Evolutionary conservation across 2,797 vertebrate species (phyloP), one percentile per base, ranked within the genome.

Genomic region (Cirrhinus molitorella): DNA sequence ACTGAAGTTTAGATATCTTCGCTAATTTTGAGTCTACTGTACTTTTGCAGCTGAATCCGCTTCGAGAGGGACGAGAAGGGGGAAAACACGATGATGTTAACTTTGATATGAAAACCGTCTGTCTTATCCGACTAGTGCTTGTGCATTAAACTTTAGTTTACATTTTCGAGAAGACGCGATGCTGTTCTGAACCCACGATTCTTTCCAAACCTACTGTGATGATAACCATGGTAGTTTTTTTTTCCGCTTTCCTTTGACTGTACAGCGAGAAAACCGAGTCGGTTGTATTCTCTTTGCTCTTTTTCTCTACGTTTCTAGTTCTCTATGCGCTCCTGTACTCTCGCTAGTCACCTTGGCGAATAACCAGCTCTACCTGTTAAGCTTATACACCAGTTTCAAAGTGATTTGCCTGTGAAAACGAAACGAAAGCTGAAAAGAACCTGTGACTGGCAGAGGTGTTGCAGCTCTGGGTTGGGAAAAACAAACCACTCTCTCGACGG

Each of bases 101-200:
- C 80, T 85, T 86, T 83, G 84, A 67, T 84, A 75, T 85, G 57
- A 83, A 83, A 85, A 89, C 83, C 78, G 57, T 88, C 76, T 83
- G 88, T 90, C 85, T 88, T 88, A 86, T 79, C 67, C 71, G 79
- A 86, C 72, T 84, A 83, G 87, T 88, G 88, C 88, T 91, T 88
- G 88, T 89, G 85, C 83, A 66, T 87, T 85, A 85, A 34, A 73
- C 70, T 68, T 88, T 79, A 83, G 79, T 91, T 91, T 88, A 83
- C 87, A 76, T 83, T 85, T 83, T 65, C 25, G 70, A 82, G 43
- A 87, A 70, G 87, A 88, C 68, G 85, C 72, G 66, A 84, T 55
- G 85, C 83, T 79, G 88, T 86, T 86, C 78, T 73, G 63, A 78
- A 83, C 66, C 86, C 80, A 84, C 53, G 19, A 47, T 49, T 76